Evolutionary conservation across 2,797 vertebrate genomes (phyloP).

Genomic region (Clamator glandarius): DNA sequence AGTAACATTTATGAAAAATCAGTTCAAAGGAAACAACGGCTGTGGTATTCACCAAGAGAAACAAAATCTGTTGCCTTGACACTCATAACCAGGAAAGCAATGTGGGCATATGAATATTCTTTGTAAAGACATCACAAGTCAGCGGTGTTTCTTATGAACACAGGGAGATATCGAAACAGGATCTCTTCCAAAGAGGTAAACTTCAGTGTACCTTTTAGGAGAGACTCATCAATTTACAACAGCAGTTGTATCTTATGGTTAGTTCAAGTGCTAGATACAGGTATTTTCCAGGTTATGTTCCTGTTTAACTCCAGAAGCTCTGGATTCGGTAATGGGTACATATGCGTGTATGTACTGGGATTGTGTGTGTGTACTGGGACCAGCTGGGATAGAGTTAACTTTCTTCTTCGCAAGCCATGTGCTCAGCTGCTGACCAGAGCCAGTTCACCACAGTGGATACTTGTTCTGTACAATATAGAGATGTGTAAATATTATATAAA

Average conservation of each 20-base stretch:
- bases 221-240: not conserved
- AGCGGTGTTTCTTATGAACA: not conserved
- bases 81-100: not conserved
- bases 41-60: not conserved
- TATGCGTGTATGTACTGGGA: not conserved
- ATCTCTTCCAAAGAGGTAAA: not conserved
- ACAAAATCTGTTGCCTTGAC: not conserved
- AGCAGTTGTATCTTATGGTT: not conserved
- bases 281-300: not conserved
- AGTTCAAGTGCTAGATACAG: not conserved
- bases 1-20: not conserved
- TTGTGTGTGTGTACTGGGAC: rapidly evolving
- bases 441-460: not conserved
- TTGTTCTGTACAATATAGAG: not conserved
- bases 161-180: not conserved
- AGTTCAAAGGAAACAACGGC: not conserved
- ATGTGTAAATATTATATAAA: not conserved
- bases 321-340: not conserved
- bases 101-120: not conserved
- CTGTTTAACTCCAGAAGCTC: not conserved
- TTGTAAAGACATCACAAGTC: not conserved
- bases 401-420: no score
- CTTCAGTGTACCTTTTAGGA: not conserved
- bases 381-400: not conserved
- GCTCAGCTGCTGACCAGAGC: not conserved